A percentile compares a stretch with the other conserved stretches of the same genome.
phyloP scores from a whole-genome alignment of 1,140 invertebrate genomes.

The Linepithema humile region DNA sequence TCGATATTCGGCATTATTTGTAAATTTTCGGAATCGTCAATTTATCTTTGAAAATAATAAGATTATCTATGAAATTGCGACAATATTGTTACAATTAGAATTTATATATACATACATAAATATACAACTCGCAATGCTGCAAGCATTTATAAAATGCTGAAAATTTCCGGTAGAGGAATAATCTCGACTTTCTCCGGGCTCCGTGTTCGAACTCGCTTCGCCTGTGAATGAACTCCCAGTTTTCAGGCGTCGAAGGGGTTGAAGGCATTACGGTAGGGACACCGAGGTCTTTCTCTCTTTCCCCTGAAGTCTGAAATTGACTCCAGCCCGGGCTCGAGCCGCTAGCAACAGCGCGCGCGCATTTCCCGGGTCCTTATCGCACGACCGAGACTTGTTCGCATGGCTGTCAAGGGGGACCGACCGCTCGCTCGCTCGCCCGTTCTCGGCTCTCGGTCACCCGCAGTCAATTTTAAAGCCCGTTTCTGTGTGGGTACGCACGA shows the following conservation, averaged over 20 bases:
- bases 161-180: too few relatives aligned
- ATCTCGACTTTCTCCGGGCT: neutral
- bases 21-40: neutral
- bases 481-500: slow-evolving; percentile 24
- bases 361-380: slow-evolving; percentile 72
- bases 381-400: slow-evolving; percentile 75
- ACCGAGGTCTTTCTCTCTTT: slow-evolving; percentile 29
- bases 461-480: slow-evolving; percentile 72
- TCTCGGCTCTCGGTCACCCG: slow-evolving; percentile 65
- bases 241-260: slow-evolving; percentile 6
- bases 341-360: slow-evolving; percentile 74
- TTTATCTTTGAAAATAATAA: too few relatives aligned
- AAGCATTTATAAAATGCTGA: neutral
- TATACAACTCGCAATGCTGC: too few relatives aligned
- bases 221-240: neutral
- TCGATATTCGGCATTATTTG: too few relatives aligned
- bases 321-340: slow-evolving; percentile 47
- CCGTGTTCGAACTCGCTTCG: neutral
- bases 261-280: neutral
- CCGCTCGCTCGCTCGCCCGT: slow-evolving; percentile 57
- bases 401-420: slow-evolving; percentile 76
- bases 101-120: too few relatives aligned
- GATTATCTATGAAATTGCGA: too few relatives aligned
- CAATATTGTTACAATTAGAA: too few relatives aligned
- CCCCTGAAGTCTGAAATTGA: slow-evolving; percentile 68